These are phyloP conservation scores for Lycopodina hypogea DNA, from an alignment of 37 sponge, comb jelly and placozoan species.

Conservation along the genomic window DNA sequence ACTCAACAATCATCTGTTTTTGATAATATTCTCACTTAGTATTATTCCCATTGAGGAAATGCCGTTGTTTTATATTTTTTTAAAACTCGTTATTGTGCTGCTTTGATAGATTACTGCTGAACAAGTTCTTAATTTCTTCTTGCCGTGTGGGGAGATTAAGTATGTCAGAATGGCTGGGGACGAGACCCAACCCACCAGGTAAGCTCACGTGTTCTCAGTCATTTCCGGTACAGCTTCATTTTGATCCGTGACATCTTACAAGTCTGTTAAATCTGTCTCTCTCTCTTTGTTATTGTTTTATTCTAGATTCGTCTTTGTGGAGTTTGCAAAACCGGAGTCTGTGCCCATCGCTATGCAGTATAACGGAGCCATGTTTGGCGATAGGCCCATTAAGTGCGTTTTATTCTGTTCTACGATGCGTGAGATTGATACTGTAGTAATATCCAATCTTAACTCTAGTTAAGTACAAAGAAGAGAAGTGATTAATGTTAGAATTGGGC, in stretches of 20 bases:
- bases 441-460: not conserved
- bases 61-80: too few species aligned
- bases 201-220: too few species aligned
- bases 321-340: slow-evolving; percentile 82
- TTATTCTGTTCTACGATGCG: not conserved
- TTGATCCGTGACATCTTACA: too few species aligned
- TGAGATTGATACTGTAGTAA: too few species aligned
- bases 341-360: slow-evolving; percentile 84
- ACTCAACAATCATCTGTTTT: too few species aligned
- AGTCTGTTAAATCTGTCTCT: not conserved
- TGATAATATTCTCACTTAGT: too few species aligned
- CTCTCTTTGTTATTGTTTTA: not conserved
- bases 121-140: slow-evolving; percentile 90
- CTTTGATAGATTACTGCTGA: slow-evolving; percentile 81
- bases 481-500: too few species aligned
- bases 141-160: slow-evolving; percentile 93
- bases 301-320: slow-evolving; percentile 95
- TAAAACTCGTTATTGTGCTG: too few species aligned
- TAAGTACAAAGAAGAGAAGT: too few species aligned
- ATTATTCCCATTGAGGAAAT: too few species aligned
- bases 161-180: slow-evolving; percentile 96
- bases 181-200: slow-evolving; percentile 96
- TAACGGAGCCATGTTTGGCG: slow-evolving; percentile 92
- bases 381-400: slow-evolving; percentile 83
- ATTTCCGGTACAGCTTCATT: too few species aligned